A percentile compares a stretch with the other conserved stretches of the same genome.
Conservation (phyloP, 2,113 vertebrate species). For the Gymnocephalus cernua region DNA sequence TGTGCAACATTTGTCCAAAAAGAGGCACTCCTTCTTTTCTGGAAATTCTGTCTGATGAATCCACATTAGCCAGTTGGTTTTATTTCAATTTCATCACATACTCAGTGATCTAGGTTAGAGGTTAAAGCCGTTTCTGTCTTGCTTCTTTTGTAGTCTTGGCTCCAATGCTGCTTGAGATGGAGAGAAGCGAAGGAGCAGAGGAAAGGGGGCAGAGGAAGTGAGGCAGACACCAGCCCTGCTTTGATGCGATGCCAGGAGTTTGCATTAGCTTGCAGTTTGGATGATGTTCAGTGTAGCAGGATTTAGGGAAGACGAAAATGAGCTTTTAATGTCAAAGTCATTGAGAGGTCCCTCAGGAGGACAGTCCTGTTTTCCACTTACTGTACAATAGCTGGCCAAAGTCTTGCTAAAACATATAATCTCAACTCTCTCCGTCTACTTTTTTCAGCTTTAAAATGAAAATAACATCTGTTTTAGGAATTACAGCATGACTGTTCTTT, state of each 20-base stretch:
- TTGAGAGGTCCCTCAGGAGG: constrained; percentile 56
- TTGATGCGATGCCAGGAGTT: constrained; percentile 77
- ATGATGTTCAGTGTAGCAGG: constrained; percentile 48
- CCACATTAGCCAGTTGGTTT: background rate
- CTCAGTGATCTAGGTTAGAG: constrained; percentile 34
- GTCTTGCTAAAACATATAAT: constrained; percentile 38
- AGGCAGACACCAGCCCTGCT: constrained; percentile 70
- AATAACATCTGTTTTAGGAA: constrained; percentile 60
- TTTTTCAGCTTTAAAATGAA: constrained; percentile 28
- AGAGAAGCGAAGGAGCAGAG: constrained; percentile 35
- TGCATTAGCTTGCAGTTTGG: constrained; percentile 70
- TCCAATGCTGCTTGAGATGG: constrained; percentile 17
- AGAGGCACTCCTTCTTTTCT: background rate
- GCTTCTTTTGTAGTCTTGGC: constrained; percentile 5
- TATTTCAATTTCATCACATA: background rate
- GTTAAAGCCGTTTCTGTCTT: constrained; percentile 24
- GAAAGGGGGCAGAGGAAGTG: constrained; percentile 71
- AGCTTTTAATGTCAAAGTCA: constrained; percentile 64
- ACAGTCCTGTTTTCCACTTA: constrained; percentile 62
- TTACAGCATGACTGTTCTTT: background rate
- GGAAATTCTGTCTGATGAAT: background rate
- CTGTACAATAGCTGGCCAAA: constrained; percentile 39
- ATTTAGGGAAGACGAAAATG: constrained; percentile 60
- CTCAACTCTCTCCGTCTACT: background rate
- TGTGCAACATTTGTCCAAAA: background rate